These are phyloP conservation scores for Cyphomyrus plagiostoma DNA, from an alignment of 2,113 vertebrate genomes.

Conservation along the genomic window DNA sequence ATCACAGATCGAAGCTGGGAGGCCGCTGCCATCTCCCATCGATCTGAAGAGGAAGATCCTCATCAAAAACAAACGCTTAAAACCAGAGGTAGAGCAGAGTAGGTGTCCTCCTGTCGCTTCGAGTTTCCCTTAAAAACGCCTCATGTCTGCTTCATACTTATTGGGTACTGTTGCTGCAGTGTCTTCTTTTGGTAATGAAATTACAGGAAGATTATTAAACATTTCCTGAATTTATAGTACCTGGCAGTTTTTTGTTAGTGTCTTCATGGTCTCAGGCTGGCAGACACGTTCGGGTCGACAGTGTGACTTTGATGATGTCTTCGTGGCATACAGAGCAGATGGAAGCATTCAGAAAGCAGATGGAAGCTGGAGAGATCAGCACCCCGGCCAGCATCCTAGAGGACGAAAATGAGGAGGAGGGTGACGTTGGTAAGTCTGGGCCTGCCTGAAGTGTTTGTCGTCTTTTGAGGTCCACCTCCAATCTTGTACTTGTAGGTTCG, in stretches of 20 bases:
- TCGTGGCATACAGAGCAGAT: constrained; percentile 75
- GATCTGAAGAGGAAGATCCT: constrained; percentile 96
- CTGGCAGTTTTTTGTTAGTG: constrained; percentile 5
- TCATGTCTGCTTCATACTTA: neutral
- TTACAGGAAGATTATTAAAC: constrained; percentile 31
- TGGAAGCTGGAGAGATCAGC: constrained; percentile 90
- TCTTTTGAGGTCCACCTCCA: neutral
- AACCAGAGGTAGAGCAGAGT: constrained; percentile 98
- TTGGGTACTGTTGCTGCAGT: neutral
- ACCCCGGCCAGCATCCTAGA: constrained; percentile 85
- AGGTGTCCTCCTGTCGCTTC: constrained; percentile 42
- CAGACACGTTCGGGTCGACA: neutral
- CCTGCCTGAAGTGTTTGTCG: neutral
- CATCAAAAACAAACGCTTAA: constrained; percentile 97
- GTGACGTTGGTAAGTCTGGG: constrained; percentile 73
- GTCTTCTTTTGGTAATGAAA: neutral
- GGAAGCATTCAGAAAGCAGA: constrained; percentile 92
- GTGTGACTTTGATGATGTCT: neutral
- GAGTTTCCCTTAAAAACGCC: neutral
- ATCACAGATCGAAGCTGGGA: constrained; percentile 80
- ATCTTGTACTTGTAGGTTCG: neutral
- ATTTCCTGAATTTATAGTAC: constrained; percentile 21
- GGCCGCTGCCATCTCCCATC: constrained; percentile 81
- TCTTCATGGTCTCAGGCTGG: neutral
- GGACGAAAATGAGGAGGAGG: constrained; percentile 89